A percentile compares a stretch with the other conserved stretches of the same genome.
Conservation (phyloP, 2,113 vertebrate species). For the Psilopogon haemacephalus region DNA sequence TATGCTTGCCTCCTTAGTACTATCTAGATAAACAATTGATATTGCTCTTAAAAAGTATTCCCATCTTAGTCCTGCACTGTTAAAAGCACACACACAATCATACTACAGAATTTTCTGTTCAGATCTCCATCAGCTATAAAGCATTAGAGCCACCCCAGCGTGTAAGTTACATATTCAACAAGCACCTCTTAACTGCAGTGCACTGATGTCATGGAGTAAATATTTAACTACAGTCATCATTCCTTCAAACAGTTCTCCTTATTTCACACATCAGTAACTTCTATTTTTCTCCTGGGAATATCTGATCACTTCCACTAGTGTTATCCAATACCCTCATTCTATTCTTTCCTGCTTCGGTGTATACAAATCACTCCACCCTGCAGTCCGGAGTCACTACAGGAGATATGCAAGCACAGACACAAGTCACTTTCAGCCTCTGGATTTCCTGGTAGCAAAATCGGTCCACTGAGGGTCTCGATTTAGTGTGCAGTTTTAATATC, state of each 20-base stretch:
- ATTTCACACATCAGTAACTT: conserved; percentile 25
- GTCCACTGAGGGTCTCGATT: fast-evolving
- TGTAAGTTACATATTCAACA: neutral
- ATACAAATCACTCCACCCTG: neutral
- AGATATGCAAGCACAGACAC: neutral
- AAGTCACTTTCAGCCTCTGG: neutral
- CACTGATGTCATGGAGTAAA: conserved; percentile 23
- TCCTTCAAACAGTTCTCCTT: conserved; percentile 13
- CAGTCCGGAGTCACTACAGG: neutral
- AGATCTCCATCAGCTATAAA: neutral
- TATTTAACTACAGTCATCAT: conserved; percentile 7
- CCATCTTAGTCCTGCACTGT: neutral
- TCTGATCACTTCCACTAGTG: neutral
- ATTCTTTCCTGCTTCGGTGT: neutral
- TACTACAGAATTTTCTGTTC: neutral
- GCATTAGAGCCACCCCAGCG: neutral
- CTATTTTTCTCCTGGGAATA: conserved; percentile 13
- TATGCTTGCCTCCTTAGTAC: neutral
- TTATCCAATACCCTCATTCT: neutral
- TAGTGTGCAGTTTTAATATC: neutral
- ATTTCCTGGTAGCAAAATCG: neutral
- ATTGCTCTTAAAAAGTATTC: neutral
- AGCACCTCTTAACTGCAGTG: neutral
- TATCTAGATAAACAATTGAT: neutral
- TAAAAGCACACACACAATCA: neutral